These are phyloP conservation scores for Meles meles DNA, from an alignment of 2,113 vertebrate species.

Conservation along the genomic window DNA sequence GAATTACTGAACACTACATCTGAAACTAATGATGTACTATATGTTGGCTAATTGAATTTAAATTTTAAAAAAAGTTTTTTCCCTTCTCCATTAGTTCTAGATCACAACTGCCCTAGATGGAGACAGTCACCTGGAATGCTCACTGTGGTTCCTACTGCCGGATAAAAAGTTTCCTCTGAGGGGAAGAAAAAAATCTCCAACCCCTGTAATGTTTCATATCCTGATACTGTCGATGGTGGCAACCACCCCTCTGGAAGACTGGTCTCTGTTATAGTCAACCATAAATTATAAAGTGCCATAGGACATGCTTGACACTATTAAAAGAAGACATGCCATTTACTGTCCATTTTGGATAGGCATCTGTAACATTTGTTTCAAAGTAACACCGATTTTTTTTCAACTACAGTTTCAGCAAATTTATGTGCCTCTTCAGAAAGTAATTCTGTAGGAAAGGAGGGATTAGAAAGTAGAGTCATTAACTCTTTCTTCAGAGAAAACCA, in stretches of 20 bases:
- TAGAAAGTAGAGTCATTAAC: constrained; percentile 68
- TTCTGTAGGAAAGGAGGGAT: constrained; percentile 62
- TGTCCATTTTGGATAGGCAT: constrained; percentile 1
- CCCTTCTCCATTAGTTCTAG: not conserved
- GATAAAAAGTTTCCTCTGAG: not conserved
- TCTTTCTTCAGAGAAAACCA: constrained; percentile 68
- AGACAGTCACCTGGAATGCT: not conserved
- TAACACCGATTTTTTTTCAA: constrained; percentile 25
- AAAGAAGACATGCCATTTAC: not conserved
- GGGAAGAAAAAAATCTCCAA: not conserved
- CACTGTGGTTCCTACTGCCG: not conserved
- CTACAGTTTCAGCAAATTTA: constrained; percentile 67
- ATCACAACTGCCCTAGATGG: not conserved
- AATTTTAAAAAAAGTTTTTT: not conserved
- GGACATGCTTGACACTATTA: constrained; percentile 51
- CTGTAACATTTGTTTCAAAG: constrained; percentile 65
- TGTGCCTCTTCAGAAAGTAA: constrained; percentile 65
- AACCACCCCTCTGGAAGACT: not conserved
- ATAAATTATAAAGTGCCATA: constrained; percentile 11
- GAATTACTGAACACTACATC: not conserved
- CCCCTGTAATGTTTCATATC: not conserved
- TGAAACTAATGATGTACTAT: not conserved
- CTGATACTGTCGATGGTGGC: not conserved
- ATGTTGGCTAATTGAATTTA: not conserved
- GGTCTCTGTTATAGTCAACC: not conserved